Conservation (phyloP, 2,113 vertebrate genomes). For the Copsychus sechellarum region DNA sequence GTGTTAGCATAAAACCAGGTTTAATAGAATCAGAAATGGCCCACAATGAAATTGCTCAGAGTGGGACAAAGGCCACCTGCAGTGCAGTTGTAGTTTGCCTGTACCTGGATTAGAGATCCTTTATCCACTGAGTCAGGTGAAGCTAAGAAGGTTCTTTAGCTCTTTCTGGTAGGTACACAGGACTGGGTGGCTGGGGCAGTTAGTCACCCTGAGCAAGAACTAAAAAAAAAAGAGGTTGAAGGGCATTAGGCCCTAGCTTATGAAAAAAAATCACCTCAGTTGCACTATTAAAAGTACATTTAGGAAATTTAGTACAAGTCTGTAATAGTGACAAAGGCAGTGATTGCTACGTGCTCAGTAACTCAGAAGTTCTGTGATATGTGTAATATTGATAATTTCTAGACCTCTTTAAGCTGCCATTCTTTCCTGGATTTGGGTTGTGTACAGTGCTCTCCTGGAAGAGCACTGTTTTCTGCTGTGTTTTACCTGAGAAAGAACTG, state of each 20-base stretch:
- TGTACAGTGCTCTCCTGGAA: neutral
- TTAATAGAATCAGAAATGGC: neutral
- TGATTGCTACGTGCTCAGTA: constrained; percentile 41
- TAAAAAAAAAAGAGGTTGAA: neutral
- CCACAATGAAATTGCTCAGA: neutral
- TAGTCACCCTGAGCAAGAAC: neutral
- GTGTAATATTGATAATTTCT: neutral
- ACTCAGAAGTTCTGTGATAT: neutral
- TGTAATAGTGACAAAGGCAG: neutral
- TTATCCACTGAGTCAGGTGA: accelerated
- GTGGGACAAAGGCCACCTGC: neutral
- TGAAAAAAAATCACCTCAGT: neutral
- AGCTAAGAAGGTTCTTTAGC: neutral
- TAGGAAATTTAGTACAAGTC: constrained; percentile 3
- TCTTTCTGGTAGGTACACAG: neutral
- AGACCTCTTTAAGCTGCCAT: constrained; percentile 51
- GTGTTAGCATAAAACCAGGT: neutral
- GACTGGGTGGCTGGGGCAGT: neutral
- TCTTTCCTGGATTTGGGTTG: constrained; percentile 4
- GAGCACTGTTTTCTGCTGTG: neutral
- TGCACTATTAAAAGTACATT: neutral
- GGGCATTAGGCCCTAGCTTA: constrained; percentile 43
- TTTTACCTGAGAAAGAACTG: constrained; percentile 26
- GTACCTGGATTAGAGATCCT: neutral
- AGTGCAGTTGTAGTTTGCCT: neutral